Base-by-base conservation (phyloP, 2,888 invertebrate species). In the Zeuzera pyrina region DNA sequence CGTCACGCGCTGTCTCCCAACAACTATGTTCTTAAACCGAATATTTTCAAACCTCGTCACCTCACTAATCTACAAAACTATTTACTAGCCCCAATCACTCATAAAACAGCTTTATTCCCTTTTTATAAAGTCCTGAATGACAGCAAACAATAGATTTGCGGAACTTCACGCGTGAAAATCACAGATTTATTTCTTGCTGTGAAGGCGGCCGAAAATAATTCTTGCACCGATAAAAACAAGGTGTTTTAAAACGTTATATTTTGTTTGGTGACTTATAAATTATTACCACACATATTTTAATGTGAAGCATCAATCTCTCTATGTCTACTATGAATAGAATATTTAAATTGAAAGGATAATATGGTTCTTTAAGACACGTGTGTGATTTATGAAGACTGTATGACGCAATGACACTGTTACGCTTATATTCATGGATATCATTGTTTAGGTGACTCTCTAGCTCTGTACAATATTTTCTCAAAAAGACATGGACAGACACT, bases 11-110 rank as follows among this genome's bases (percentile, higher is more conserved):
- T 74, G 76, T 79, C 76, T 68, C 65, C 70, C 65, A 43, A 57
- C 73, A 70, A 71, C 66, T 68, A 66, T 58, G 72, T 69, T 74
- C 68, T 62, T 55, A 61, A 65, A 50, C 59, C 55, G 69, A 79
- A 81, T 81, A 74, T 70, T 78, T 78, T 69, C 71, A 57, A 62
- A 73, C 67, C 65, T 77, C 76, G 79, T 79, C 79, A 81, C 77
- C 72, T 73, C 65, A 59, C 43, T 42, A 51, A 57, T n/a, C 41
- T 39, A 34, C 41, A 36, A 25, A 32, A 31, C 34, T 34, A 29
- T 29, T 34, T 32, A 21, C n/a, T 28, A 24, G 6, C 11, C 15
- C 7, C 10, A 5, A 5, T 15, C 27, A 42, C 25, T 10, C 29
- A 1, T 58, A 51, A 59, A 39, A 35, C 34, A 39, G 34, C 52